Base-by-base conservation (phyloP, 2,113 vertebrate genomes). In the Brachypteracias leptosomus region DNA sequence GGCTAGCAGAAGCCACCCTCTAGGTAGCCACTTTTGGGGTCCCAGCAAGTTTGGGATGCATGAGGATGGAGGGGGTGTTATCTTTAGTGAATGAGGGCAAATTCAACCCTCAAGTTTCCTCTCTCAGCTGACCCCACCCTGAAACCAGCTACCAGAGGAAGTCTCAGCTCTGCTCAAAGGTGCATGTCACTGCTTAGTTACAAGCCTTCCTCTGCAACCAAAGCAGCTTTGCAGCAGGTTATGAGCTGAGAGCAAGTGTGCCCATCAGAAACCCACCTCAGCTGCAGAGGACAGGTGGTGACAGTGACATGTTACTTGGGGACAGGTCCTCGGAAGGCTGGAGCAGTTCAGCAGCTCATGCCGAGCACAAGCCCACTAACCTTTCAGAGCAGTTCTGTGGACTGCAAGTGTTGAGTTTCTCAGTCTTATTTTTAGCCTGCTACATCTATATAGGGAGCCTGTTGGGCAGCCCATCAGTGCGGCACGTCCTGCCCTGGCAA, bases 341-440 rank as follows among this genome's bases (percentile, higher is more conserved):
- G 11, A 21, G 82, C 31, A 3, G 10, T 31, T 31, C 4, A 9
- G 68, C 87, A 72, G 55, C 67, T 61, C 0, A 0, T 38, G 76
- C 86, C 24, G 3, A 66, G 75, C 77, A 24, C 49, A 5, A 72
- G 81, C 77, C 82, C 77, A 2, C 54, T 91, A 94, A 94, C 94
- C 94, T 95, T 89, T 88, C 84, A 85, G 82, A 91, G 71, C 73
- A 25, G 38, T 13, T 72, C 12, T n/a, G 55, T 11, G 47, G n/a
- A 16, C 77, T 76, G 46, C 28, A 3, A 24, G 33, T 17, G 52
- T 85, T 95, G 75, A 85, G 75, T 89, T 76, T 85, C 94, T 94
- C 8, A 0, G 92, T 47, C 62, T 93, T 97, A 97, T 97, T 97
- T 97, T 97, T 96, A 97, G 94, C 88, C 82, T 58, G 70, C 38